A percentile compares a stretch with the other conserved stretches of the same genome.
phyloP scores from a whole-genome alignment of 2,888 invertebrate species.

The Scelioninae gen. 1 region DNA sequence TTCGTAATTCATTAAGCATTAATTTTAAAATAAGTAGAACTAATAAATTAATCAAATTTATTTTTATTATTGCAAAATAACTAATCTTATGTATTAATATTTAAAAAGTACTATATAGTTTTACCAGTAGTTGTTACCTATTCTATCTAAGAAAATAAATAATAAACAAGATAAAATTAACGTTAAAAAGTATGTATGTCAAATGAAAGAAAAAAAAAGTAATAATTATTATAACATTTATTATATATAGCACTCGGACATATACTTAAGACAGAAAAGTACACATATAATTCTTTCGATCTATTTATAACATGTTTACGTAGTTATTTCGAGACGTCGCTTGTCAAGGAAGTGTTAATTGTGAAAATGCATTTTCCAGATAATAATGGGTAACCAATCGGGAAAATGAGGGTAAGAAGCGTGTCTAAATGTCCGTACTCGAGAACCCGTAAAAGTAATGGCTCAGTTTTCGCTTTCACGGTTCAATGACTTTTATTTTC shows the following conservation, averaged over 20 bases:
- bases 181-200: not conserved
- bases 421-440: not conserved
- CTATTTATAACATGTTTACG: slow-evolving; percentile 45
- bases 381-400: slow-evolving; percentile 7
- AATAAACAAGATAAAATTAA: no score
- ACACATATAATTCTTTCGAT: slow-evolving; percentile 14
- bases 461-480: no score
- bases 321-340: slow-evolving; percentile 13
- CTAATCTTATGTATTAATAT: no score
- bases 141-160: no score
- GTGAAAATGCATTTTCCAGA: slow-evolving; percentile 29
- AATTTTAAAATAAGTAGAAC: no score
- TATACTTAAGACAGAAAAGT: not conserved
- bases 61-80: no score
- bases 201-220: not conserved
- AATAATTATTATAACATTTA: not conserved
- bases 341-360: slow-evolving; percentile 24
- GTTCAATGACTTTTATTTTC: no score
- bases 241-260: not conserved
- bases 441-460: no score
- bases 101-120: no score
- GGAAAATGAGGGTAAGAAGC: not conserved
- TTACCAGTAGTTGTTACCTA: no score
- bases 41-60: no score
- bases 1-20: no score